Base-by-base conservation (phyloP, 2,888 invertebrate species). In the Acleris laterana region DNA sequence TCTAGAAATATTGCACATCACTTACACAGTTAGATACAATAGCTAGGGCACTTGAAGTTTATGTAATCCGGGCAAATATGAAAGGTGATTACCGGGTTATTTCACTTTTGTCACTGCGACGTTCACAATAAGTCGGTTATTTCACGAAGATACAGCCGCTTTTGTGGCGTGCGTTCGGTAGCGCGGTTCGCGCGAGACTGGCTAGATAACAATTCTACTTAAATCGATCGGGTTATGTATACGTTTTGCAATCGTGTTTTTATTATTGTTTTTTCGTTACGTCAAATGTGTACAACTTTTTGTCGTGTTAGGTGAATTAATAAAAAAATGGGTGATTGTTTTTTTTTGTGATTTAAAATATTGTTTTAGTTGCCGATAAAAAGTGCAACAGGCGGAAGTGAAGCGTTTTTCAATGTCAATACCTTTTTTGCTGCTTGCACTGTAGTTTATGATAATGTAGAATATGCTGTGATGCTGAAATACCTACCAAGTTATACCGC, bases 121-220 rank as follows among this genome's bases (percentile, higher is more conserved):
- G 60, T 61, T 60, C 55, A 65, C 65, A 65, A 65, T 65, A 61
- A 49, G 44, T 65, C 65, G 65, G 65, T 55, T 65, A 53, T 65
- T 60, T 65, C 65, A 32, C 55, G 53, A 48, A 19, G 63, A 53
- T 56, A 62, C 62, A 71, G 22, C 68, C 70, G 69, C 42, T 61
- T 60, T 65, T 53, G 62, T 56, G 55, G 58, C 70, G 66, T 62
- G 32, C 81, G 80, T 68, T 69, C 74, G 72, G 74, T 69, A 62
- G 69, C 77, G 79, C 77, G 77, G 73, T 79, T 79, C 83, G 82
- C 72, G 77, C 74, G 68, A 66, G 64, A 77, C 79, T 77, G 78
- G 68, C 74, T 71, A 73, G 62, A 68, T 69, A 80, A 83, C 82
- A 81, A 80, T 76, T 78, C 79, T 85, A 85, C 85, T 82, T 82